phyloP scores from a whole-genome alignment of 1,140 invertebrate genomes.

The Heliconius hewitsoni region DNA sequence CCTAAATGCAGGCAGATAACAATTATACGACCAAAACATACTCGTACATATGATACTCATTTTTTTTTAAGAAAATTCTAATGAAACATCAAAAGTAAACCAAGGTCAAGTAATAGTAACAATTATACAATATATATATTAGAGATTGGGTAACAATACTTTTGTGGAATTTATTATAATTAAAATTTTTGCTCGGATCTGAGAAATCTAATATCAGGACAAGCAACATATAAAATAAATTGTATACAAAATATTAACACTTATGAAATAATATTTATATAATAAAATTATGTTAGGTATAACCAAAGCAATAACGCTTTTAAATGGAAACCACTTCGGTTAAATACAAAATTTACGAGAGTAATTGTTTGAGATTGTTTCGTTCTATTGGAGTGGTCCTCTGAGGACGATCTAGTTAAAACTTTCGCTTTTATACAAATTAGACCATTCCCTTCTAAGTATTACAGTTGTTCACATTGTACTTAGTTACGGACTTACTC shows the following conservation, averaged over 20 bases:
- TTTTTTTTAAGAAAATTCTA: too few species aligned
- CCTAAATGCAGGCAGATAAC: too few species aligned
- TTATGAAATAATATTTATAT: too few species aligned
- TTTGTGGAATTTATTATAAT: not conserved
- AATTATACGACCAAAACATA: too few species aligned
- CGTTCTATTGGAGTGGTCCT: conserved; percentile 33
- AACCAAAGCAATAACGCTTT: not conserved
- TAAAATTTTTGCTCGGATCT: not conserved
- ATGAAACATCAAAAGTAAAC: too few species aligned
- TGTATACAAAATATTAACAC: too few species aligned
- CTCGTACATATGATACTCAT: too few species aligned
- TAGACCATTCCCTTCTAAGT: conserved; percentile 29
- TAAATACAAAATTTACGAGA: conserved; percentile 33
- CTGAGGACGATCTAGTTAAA: conserved; percentile 38
- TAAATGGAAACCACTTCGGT: conserved; percentile 24
- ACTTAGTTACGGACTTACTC: not conserved
- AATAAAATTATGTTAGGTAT: too few species aligned
- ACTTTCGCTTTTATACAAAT: conserved; percentile 40
- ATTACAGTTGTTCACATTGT: conserved; percentile 23
- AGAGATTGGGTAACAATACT: not conserved
- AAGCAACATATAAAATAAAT: not conserved
- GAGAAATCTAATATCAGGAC: not conserved
- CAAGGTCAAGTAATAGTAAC: too few species aligned
- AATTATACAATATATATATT: too few species aligned
- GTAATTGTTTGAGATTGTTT: conserved; percentile 40